Percentiles rank a stretch among this genome's conserved stretches.
Conservation (phyloP, 2,797 vertebrate genomes). For the Champsocephalus gunnari region DNA sequence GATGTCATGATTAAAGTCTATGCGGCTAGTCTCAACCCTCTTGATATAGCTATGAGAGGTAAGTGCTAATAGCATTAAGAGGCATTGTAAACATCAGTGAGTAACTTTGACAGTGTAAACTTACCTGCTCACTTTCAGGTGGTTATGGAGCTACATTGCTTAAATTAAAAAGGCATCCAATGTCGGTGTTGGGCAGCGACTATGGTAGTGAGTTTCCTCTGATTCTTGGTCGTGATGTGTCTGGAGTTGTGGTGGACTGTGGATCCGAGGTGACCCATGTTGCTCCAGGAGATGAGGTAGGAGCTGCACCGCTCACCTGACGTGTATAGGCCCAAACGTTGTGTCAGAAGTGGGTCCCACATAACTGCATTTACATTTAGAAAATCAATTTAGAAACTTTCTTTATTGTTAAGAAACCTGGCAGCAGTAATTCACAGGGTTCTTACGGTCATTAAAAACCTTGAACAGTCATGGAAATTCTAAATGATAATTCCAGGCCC, state of each 20-base stretch:
- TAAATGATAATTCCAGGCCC: too few relatives aligned
- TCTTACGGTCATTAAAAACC: too few relatives aligned
- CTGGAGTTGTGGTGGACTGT: constrained; percentile 93
- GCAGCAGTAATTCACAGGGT: too few relatives aligned
- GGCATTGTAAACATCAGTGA: neutral
- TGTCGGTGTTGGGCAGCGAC: constrained; percentile 72
- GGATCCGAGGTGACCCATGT: constrained; percentile 90
- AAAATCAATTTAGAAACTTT: neutral
- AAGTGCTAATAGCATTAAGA: constrained; percentile 67
- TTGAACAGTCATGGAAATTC: too few relatives aligned
- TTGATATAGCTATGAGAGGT: constrained; percentile 94
- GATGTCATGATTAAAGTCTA: constrained; percentile 92
- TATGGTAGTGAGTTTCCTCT: constrained; percentile 88
- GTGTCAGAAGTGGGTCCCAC: too few relatives aligned
- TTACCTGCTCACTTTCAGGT: constrained; percentile 73
- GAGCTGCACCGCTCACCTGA: constrained; percentile 12
- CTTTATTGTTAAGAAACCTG: neutral
- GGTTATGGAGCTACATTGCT: constrained; percentile 90
- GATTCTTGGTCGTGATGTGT: constrained; percentile 92
- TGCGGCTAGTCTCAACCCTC: constrained; percentile 91
- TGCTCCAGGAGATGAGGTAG: constrained; percentile 91
- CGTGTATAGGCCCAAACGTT: neutral
- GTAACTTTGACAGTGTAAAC: neutral
- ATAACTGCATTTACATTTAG: rapidly evolving
- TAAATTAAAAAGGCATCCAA: constrained; percentile 88